These are phyloP conservation scores for Mamestra configurata DNA, from an alignment of 1,140 invertebrate genomes.

Conservation along the genomic window DNA sequence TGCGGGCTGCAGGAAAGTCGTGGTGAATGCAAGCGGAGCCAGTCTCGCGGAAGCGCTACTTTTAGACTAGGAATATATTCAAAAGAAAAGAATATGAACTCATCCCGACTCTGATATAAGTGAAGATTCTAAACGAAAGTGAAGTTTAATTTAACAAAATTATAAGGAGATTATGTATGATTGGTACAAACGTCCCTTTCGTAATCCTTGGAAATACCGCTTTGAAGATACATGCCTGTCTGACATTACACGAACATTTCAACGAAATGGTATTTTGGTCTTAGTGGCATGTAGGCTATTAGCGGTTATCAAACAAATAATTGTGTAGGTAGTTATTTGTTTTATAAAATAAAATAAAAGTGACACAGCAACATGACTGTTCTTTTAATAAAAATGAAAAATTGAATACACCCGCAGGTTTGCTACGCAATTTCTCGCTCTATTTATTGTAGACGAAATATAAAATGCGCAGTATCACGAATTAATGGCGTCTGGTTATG, in stretches of 20 bases:
- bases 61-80: no score
- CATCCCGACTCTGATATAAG: background rate
- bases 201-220: background rate
- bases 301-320: background rate
- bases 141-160: conserved; percentile 11
- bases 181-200: background rate
- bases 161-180: conserved; percentile 14
- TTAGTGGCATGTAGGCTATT: background rate
- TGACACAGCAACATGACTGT: background rate
- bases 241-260: background rate
- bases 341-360: conserved; percentile 3
- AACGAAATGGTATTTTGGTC: background rate
- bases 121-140: background rate
- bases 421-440: background rate
- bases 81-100: background rate
- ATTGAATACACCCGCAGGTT: background rate
- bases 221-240: conserved; percentile 9
- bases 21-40: background rate
- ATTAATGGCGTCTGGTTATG: conserved; percentile 29
- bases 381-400: background rate
- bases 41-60: background rate
- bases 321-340: background rate
- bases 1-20: background rate
- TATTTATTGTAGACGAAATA: conserved; percentile 22
- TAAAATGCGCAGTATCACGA: conserved; percentile 8